Evolutionary conservation across 2,113 vertebrate species (phyloP), one percentile per base, ranked within the genome.

Genomic region (Hydropotes inermis): DNA sequence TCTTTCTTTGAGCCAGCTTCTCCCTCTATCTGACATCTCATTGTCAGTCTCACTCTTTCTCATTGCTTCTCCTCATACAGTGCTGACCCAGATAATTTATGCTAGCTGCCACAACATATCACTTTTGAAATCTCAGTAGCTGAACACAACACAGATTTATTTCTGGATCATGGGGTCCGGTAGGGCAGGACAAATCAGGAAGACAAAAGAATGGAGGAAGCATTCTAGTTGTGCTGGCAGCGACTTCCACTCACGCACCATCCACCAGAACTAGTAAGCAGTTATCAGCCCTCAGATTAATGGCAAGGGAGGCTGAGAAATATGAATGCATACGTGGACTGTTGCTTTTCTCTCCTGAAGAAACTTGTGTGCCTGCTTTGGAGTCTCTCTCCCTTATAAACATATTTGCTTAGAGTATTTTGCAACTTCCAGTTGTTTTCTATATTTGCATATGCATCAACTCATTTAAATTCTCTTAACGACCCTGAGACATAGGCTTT

Each of bases 81-180:
- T 82, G 58, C 52, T 95, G 91, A 61, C 74, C 87, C 47, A 90
- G 57, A 90, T 88, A 84, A 91, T 96, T 47, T 85, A 97, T 91
- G 82, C 64, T 60, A 78, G 21, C 70, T 95, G 86, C 93, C 78
- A 89, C 36, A 94, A 58, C 43, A 54, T 19, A 89, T 89, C 92
- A 52, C 60, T 96, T 14, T 70, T 52, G 52, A 94, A 93, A 86
- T 88, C 86, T 82, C 81, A 70, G 54, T 15, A 92, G 47, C 30
- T 95, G 30, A 94, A 82, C 17, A 67, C 58, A 95, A 67, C n/a
- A 60, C 64, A 82, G 83, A 60, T 76, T 95, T 95, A 84, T 89
- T 95, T 89, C 84, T 93, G 95, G 30, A 54, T 94, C 47, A n/a
- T 11, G 39, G 57, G 57, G 52, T 76, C 58, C 55, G 36, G 50